phyloP scores from a whole-genome alignment of 2,113 vertebrate genomes.

The Peucedramus taeniatus region DNA sequence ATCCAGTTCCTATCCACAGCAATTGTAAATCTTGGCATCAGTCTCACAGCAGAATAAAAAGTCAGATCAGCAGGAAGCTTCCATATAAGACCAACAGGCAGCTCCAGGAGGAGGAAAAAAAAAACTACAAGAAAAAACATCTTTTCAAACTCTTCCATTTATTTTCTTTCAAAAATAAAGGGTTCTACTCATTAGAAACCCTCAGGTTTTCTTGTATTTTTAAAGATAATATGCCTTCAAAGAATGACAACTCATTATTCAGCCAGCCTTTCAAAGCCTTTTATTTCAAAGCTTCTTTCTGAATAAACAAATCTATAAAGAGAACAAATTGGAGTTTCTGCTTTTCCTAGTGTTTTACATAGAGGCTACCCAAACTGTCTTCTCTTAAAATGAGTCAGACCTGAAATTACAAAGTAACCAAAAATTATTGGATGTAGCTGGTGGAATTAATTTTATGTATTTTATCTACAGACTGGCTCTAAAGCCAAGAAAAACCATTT shows the following conservation, averaged over 20 bases:
- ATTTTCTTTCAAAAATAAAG: constrained; percentile 63
- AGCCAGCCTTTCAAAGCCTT: constrained; percentile 51
- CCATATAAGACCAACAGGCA: constrained; percentile 65
- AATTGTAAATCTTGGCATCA: constrained; percentile 68
- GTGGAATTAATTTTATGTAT: not conserved
- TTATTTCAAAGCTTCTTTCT: constrained; percentile 41
- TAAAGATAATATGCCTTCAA: constrained; percentile 53
- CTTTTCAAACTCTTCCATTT: constrained; percentile 50
- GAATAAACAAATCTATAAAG: constrained; percentile 55
- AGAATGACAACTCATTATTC: constrained; percentile 50
- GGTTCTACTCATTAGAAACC: constrained; percentile 59
- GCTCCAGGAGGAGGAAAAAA: not conserved
- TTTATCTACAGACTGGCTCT: not conserved
- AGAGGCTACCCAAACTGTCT: not conserved
- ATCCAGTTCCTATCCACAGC: constrained; percentile 53
- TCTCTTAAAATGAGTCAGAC: constrained; percentile 3
- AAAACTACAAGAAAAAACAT: not conserved
- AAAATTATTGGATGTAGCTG: not conserved
- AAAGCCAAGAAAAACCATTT: not conserved
- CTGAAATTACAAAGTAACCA: constrained; percentile 8
- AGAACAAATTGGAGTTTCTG: not conserved
- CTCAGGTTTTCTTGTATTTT: constrained; percentile 63
- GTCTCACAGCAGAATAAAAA: constrained; percentile 48
- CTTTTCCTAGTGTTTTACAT: not conserved
- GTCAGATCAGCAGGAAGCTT: constrained; percentile 60